Evolutionary conservation across 35 echinoderm and acorn worm genomes (phyloP).

Genomic region (Apostichopus parvimensis): DNA sequence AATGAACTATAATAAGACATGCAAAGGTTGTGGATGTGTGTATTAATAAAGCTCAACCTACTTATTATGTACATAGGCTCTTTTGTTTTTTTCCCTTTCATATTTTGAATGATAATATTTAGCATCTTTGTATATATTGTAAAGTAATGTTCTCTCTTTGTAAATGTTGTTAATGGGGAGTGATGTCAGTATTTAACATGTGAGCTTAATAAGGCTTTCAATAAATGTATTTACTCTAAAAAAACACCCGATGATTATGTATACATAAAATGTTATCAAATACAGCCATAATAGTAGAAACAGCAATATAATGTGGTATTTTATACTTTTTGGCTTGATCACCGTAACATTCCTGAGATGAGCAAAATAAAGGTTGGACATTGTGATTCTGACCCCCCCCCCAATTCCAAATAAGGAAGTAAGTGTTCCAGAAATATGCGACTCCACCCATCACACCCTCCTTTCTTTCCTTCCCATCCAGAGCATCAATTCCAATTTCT

Average conservation of each 20-base stretch:
- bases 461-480: too few species aligned
- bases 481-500: too few species aligned
- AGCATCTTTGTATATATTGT: not conserved
- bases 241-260: not conserved
- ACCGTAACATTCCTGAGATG: too few species aligned
- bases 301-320: not conserved
- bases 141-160: not conserved
- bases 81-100: not conserved
- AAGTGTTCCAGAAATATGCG: too few species aligned
- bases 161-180: not conserved
- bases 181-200: slow-evolving; percentile 1
- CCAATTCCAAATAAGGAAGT: too few species aligned
- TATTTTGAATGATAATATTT: not conserved
- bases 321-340: not conserved
- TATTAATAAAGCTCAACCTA: not conserved
- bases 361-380: too few species aligned
- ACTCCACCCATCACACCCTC: too few species aligned
- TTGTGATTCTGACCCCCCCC: too few species aligned
- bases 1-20: not conserved
- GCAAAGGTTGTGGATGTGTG: not conserved
- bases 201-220: not conserved
- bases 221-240: not conserved
- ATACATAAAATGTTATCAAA: not conserved
- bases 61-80: not conserved
- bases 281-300: not conserved